phyloP scores from a whole-genome alignment of 2,888 invertebrate genomes.

The Eupithecia inturbata region DNA sequence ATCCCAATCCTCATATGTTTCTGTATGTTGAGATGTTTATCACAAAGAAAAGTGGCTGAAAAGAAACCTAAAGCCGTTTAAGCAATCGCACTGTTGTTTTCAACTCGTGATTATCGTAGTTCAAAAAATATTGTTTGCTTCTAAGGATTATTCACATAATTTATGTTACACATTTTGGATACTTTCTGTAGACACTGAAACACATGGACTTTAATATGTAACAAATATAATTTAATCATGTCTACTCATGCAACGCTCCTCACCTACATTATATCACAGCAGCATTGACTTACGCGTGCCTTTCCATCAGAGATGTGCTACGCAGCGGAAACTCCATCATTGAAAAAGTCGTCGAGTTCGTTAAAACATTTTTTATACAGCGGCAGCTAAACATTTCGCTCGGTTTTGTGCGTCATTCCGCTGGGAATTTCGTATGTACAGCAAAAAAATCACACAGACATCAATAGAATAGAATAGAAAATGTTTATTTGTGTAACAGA shows the following conservation, averaged over 20 bases:
- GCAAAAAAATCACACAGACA: too few relatives aligned
- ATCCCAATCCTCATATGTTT: constrained; percentile 27
- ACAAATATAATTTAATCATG: neutral
- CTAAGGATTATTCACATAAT: neutral
- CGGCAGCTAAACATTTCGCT: neutral
- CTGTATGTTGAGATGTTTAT: neutral
- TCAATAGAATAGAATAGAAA: too few relatives aligned
- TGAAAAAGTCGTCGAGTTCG: too few relatives aligned
- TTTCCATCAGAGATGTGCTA: neutral
- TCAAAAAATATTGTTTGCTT: neutral
- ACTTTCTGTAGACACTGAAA: neutral
- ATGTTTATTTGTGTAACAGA: too few relatives aligned
- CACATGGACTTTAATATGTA: neutral
- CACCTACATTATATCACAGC: neutral
- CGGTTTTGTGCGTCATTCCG: too few relatives aligned
- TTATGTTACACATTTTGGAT: neutral
- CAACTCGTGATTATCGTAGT: neutral
- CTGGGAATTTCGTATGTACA: too few relatives aligned
- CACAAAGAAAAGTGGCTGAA: neutral
- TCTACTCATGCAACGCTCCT: neutral
- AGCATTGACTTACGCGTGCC: neutral
- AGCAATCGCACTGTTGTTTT: neutral
- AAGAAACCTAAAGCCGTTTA: neutral
- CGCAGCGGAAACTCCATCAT: neutral
- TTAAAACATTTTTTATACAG: too few relatives aligned